Conservation (phyloP, 1,140 invertebrate species). For the Antheraea pernyi region DNA sequence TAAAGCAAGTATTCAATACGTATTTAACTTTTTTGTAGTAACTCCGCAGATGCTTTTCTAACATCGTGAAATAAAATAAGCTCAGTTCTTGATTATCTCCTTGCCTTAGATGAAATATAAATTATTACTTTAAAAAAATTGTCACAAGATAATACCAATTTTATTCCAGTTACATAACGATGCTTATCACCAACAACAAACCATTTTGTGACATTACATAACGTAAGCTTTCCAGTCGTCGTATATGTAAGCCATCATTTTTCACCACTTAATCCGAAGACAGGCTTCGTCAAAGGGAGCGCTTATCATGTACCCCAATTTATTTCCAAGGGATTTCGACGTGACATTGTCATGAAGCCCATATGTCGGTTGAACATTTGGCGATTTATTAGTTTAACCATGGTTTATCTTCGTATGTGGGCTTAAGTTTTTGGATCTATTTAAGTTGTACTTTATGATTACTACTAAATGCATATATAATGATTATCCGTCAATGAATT, state of each 20-base stretch:
- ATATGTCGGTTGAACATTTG: slow-evolving; percentile 8
- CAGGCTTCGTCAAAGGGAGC: slow-evolving; percentile 71
- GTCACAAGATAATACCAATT: background rate
- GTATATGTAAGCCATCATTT: slow-evolving; percentile 68
- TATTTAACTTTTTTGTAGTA: no score
- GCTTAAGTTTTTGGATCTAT: background rate
- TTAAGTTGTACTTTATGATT: background rate
- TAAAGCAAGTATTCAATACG: no score
- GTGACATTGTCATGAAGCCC: slow-evolving; percentile 43
- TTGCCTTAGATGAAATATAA: background rate
- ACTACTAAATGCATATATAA: no score
- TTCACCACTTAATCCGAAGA: slow-evolving; percentile 74
- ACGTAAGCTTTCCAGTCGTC: slow-evolving; percentile 37
- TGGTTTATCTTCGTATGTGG: background rate
- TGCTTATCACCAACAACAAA: background rate
- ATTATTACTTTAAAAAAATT: background rate
- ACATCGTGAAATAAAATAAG: no score
- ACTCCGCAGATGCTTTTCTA: no score
- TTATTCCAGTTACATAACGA: background rate
- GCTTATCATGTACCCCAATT: slow-evolving; percentile 72
- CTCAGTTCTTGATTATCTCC: background rate
- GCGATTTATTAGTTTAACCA: background rate
- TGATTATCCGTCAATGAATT: no score
- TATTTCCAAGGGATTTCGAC: slow-evolving; percentile 65
- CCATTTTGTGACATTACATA: slow-evolving; percentile 39